Evolutionary conservation across 2,888 invertebrate species (phyloP).

Genomic region (Dolichomitus sp.): DNA sequence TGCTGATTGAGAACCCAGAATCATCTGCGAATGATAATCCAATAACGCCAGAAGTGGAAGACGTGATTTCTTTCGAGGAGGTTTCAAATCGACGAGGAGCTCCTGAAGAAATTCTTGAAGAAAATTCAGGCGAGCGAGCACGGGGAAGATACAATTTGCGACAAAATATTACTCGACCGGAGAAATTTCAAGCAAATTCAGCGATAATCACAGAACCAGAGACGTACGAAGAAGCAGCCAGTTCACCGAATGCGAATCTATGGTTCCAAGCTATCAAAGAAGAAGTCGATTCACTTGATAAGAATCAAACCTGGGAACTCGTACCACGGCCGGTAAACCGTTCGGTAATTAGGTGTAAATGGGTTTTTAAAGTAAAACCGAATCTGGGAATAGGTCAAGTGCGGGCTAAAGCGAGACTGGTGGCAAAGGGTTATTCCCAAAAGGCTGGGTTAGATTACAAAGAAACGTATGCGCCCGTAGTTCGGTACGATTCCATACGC

Average conservation of each 20-base stretch:
- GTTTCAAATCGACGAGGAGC: neutral
- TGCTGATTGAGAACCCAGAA: neutral
- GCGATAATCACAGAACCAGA: constrained; percentile 6
- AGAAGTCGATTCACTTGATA: constrained; percentile 37
- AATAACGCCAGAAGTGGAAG: neutral
- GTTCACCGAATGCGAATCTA: constrained; percentile 2
- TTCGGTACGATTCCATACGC: constrained; percentile 14
- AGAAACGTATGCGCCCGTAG: constrained; percentile 19
- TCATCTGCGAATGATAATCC: too few relatives aligned
- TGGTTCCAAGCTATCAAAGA: constrained; percentile 41
- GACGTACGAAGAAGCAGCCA: constrained; percentile 34
- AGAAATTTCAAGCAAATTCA: constrained; percentile 3
- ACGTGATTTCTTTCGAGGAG: neutral
- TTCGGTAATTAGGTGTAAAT: constrained; percentile 21
- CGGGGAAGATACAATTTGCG: constrained; percentile 12
- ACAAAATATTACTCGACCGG: neutral
- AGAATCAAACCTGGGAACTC: constrained; percentile 29
- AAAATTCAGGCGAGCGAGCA: neutral
- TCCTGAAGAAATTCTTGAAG: constrained; percentile 10
- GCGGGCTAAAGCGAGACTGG: constrained; percentile 31
- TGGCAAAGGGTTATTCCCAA: constrained; percentile 31
- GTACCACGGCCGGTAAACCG: neutral
- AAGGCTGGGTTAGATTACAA: constrained; percentile 9
- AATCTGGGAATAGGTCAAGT: neutral
- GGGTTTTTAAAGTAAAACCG: constrained; percentile 27